A percentile compares a stretch with the other conserved stretches of the same genome.
Evolutionary conservation across 2,113 vertebrate genomes (phyloP).

Genomic region (Fregetta grallaria): DNA sequence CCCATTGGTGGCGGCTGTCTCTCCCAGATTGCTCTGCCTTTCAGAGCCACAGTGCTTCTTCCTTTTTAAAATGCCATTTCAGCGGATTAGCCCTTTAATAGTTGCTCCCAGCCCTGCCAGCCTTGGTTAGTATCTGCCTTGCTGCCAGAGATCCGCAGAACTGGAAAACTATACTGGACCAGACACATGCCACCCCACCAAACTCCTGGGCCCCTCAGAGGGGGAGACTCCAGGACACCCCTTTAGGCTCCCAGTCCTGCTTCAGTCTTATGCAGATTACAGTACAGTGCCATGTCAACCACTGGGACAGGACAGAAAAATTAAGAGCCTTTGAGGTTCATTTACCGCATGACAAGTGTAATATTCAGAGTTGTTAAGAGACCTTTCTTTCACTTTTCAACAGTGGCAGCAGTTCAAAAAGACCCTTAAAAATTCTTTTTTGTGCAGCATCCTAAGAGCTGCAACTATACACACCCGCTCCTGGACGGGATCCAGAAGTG

Average conservation of each 20-base stretch:
- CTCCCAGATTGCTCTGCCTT: not conserved
- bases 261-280: not conserved
- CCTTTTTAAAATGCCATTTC: not conserved
- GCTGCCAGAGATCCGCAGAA: not conserved
- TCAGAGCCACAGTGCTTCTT: not conserved
- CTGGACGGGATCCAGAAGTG: not conserved
- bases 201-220: not conserved
- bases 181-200: not conserved
- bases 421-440: not conserved
- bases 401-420: not conserved
- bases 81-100: not conserved
- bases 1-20: fast-evolving
- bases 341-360: not conserved
- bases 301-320: not conserved
- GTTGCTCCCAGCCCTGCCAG: not conserved
- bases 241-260: not conserved
- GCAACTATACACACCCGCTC: not conserved
- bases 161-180: not conserved
- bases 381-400: slow-evolving; percentile 8
- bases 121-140: not conserved
- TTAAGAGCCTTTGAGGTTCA: not conserved
- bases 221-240: not conserved
- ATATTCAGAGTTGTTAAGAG: not conserved
- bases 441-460: not conserved
- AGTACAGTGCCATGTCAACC: not conserved